These are phyloP conservation scores for Araneus ventricosus DNA, from an alignment of 1,140 invertebrate genomes.

Conservation along the genomic window DNA sequence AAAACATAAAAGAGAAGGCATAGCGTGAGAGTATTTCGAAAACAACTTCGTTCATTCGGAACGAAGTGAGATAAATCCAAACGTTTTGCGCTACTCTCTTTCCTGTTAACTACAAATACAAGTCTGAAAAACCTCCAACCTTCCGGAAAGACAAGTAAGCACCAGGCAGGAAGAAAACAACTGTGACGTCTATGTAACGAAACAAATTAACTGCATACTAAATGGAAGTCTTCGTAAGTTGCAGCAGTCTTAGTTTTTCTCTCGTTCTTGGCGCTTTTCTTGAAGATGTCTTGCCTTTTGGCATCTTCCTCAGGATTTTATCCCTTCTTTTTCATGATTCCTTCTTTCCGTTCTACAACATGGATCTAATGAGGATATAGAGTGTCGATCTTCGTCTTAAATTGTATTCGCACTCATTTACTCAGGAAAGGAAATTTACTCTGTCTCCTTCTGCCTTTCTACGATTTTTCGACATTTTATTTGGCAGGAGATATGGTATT, in stretches of 20 bases:
- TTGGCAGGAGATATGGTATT: neutral
- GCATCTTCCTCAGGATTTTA: neutral
- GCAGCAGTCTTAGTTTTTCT: neutral
- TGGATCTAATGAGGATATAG: neutral
- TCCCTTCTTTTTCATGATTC: neutral
- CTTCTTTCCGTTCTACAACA: neutral
- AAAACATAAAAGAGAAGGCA: too few species aligned
- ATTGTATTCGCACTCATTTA: slow-evolving; percentile 34
- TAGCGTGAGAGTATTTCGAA: neutral
- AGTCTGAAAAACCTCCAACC: neutral
- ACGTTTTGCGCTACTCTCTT: neutral
- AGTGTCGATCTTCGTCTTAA: slow-evolving; percentile 29
- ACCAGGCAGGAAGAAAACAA: slow-evolving; percentile 33
- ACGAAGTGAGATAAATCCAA: neutral
- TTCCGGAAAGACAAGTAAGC: slow-evolving; percentile 9
- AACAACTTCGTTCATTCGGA: neutral
- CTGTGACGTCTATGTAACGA: slow-evolving; percentile 46
- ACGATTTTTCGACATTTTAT: neutral
- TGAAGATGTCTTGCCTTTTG: slow-evolving; percentile 21
- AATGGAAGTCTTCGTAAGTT: slow-evolving; percentile 21
- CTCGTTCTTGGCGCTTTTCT: neutral
- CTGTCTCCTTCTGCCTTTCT: neutral
- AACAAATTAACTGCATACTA: too few species aligned
- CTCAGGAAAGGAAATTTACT: neutral
- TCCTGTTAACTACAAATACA: neutral